A percentile compares a stretch with the other conserved stretches of the same genome.
These are phyloP conservation scores for Conger conger DNA, from an alignment of 2,113 vertebrate species.

Conservation along the genomic window DNA sequence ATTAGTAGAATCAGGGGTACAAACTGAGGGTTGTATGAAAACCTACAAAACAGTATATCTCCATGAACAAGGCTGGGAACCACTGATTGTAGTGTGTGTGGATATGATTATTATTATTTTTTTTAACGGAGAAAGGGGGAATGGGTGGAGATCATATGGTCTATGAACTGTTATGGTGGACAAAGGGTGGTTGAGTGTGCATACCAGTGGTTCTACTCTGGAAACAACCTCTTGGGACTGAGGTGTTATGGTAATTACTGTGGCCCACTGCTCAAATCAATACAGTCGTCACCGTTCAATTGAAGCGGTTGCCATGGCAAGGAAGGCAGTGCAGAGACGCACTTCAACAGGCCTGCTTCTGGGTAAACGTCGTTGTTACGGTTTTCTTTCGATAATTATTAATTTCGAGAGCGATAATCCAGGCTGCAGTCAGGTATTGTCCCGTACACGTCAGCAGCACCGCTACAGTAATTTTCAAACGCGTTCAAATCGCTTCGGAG, in stretches of 20 bases:
- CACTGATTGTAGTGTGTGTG: too few species aligned
- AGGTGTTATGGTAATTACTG: background rate
- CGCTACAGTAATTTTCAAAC: background rate
- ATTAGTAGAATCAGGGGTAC: too few species aligned
- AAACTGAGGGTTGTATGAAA: too few species aligned
- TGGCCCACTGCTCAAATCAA: conserved; percentile 2
- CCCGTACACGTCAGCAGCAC: background rate
- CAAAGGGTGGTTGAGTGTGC: background rate
- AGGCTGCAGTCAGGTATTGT: background rate
- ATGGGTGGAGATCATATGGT: background rate
- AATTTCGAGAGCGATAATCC: background rate
- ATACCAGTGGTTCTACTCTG: background rate
- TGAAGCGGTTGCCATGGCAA: conserved; percentile 8
- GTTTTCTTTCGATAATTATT: too few species aligned
- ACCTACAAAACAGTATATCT: too few species aligned
- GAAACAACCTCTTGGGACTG: background rate
- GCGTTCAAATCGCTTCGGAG: background rate
- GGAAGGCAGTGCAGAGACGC: background rate
- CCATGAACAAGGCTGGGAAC: too few species aligned
- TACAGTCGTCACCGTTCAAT: background rate
- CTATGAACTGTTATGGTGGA: background rate
- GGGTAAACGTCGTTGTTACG: background rate
- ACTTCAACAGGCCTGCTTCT: background rate
- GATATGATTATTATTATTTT: background rate
- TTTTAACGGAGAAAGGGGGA: background rate